Conservation (phyloP, 2,797 vertebrate species). For the Acomys russatus region DNA sequence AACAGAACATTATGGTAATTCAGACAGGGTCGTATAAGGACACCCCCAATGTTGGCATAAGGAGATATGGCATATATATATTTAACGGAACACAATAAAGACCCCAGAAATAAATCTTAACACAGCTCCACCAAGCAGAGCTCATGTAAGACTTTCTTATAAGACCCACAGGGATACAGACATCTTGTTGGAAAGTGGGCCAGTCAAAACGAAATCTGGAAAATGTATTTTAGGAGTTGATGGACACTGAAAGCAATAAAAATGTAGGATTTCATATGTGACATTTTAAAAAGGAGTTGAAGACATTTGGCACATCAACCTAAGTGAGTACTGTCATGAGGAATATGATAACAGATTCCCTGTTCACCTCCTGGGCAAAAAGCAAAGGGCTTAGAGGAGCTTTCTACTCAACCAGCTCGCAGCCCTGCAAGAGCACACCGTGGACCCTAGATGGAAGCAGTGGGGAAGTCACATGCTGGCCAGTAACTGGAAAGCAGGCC, state of each 20-base stretch:
- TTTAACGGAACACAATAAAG: neutral
- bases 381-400: neutral
- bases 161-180: neutral
- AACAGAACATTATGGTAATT: constrained; percentile 41
- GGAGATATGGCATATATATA: neutral
- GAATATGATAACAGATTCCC: neutral
- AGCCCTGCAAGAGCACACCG: neutral
- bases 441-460: neutral
- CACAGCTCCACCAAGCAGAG: neutral
- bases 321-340: neutral
- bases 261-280: neutral
- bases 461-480: neutral
- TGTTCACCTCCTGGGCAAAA: neutral
- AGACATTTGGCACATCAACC: neutral
- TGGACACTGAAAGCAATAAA: constrained; percentile 19
- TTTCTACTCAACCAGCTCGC: neutral
- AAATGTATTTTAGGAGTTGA: constrained; percentile 51
- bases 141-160: neutral
- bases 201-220: constrained; percentile 57
- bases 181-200: neutral
- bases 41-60: neutral
- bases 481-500: neutral
- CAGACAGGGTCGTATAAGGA: neutral
- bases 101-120: constrained; percentile 58
- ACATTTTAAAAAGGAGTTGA: neutral